A percentile compares a stretch with the other conserved stretches of the same genome.
Conservation (phyloP, 2,797 vertebrate genomes). For the Spinus pinus region DNA sequence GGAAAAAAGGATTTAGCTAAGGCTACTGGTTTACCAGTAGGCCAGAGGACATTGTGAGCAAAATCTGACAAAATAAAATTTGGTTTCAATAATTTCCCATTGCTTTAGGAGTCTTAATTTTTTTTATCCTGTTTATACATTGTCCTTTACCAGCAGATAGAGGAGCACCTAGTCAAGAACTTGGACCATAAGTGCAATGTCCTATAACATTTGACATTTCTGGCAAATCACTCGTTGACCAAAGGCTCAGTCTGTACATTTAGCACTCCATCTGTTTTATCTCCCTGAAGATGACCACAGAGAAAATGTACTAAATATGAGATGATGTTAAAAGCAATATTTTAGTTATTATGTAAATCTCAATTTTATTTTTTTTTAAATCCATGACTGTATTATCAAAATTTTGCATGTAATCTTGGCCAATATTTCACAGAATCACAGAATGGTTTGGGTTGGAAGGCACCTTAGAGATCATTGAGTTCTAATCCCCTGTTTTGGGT, state of each 20-base stretch:
- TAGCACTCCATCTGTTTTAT: background rate
- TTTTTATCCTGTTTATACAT: background rate
- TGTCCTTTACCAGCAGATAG: background rate
- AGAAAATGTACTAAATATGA: background rate
- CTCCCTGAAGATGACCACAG: background rate
- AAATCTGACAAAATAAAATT: background rate
- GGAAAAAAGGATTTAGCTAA: background rate
- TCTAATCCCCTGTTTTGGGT: background rate
- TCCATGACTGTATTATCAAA: background rate
- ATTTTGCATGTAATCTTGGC: background rate
- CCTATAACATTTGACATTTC: background rate
- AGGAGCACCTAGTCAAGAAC: background rate
- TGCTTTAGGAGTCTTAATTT: background rate
- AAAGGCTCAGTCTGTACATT: background rate
- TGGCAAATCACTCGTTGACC: background rate
- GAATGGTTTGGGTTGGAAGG: background rate
- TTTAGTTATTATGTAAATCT: background rate
- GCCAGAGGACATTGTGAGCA: background rate
- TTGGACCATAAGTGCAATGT: background rate
- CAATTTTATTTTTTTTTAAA: fast-evolving
- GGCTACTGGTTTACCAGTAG: background rate
- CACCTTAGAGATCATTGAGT: background rate
- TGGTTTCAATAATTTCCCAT: background rate
- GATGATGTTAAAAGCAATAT: background rate
- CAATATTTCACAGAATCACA: background rate